A percentile compares a stretch with the other conserved stretches of the same genome.
phyloP scores from a whole-genome alignment of 2,113 vertebrate species.

The Chionomys nivalis region DNA sequence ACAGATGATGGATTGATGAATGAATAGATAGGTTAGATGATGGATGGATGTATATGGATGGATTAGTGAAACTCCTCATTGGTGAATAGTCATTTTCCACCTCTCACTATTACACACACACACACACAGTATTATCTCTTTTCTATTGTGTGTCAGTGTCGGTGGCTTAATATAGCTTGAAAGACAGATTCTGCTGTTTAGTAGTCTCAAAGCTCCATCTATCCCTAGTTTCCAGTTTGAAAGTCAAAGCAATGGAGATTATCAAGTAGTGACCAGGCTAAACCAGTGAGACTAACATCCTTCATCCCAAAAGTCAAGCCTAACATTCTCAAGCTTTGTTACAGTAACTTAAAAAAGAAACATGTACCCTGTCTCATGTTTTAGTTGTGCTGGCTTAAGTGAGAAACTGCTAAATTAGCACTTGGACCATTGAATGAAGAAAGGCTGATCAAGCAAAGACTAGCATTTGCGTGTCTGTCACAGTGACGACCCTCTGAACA shows the following conservation, averaged over 20 bases:
- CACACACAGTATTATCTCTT: not conserved
- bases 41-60: no score
- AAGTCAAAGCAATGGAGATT: not conserved
- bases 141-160: not conserved
- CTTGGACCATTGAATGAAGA: constrained; percentile 33
- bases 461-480: constrained; percentile 9
- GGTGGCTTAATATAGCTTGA: not conserved
- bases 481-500: constrained; percentile 67
- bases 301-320: constrained; percentile 6
- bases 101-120: not conserved
- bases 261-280: not conserved
- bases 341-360: constrained; percentile 24
- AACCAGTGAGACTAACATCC: not conserved
- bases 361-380: not conserved
- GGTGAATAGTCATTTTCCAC: not conserved
- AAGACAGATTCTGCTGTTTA: not conserved
- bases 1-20: not conserved
- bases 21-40: not conserved
- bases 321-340: not conserved
- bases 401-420: constrained; percentile 33
- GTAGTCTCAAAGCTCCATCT: not conserved
- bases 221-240: constrained; percentile 44
- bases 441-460: constrained; percentile 1
- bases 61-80: not conserved
- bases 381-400: constrained; percentile 47